Evolutionary conservation across 2,797 vertebrate genomes (phyloP).

Genomic region (Neostethus bicornis): DNA sequence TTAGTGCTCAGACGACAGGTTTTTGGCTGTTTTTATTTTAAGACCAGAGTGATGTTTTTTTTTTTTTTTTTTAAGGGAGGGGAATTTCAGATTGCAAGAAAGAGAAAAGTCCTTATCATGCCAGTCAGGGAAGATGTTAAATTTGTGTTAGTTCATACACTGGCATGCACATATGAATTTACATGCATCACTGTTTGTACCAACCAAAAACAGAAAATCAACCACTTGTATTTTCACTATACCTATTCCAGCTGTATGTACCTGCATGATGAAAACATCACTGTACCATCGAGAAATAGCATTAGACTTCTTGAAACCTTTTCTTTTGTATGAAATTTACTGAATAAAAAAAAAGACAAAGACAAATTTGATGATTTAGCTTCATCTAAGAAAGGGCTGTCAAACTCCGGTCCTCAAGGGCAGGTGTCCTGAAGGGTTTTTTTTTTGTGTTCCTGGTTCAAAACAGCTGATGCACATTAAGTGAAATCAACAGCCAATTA

Average conservation of each 20-base stretch:
- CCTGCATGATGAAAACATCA: slow-evolving; percentile 62
- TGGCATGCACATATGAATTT: background rate
- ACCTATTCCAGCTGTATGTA: slow-evolving; percentile 57
- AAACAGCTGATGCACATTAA: too few species aligned
- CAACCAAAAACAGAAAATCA: too few species aligned
- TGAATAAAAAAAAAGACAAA: too few species aligned
- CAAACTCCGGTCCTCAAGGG: too few species aligned
- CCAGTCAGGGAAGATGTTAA: slow-evolving; percentile 16
- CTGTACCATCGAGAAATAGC: slow-evolving; percentile 60
- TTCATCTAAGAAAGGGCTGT: too few species aligned
- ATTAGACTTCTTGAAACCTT: slow-evolving; percentile 38
- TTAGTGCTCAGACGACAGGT: slow-evolving; percentile 39
- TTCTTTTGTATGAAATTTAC: too few species aligned
- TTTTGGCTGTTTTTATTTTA: slow-evolving; percentile 33
- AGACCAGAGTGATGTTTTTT: slow-evolving; percentile 20
- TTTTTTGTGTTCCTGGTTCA: too few species aligned
- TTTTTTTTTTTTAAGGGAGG: slow-evolving; percentile 32
- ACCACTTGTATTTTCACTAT: slow-evolving; percentile 60
- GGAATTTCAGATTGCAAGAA: slow-evolving; percentile 34
- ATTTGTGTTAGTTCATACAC: slow-evolving; percentile 7
- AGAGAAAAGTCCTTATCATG: slow-evolving; percentile 22
- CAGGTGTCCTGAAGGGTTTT: too few species aligned
- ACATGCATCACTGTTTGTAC: slow-evolving; percentile 9
- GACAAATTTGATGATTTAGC: too few species aligned
- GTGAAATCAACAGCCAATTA: too few species aligned